Percentiles rank a stretch among this genome's conserved stretches.
Conservation (phyloP, 2,888 invertebrate genomes). For the Erebia epiphron region DNA sequence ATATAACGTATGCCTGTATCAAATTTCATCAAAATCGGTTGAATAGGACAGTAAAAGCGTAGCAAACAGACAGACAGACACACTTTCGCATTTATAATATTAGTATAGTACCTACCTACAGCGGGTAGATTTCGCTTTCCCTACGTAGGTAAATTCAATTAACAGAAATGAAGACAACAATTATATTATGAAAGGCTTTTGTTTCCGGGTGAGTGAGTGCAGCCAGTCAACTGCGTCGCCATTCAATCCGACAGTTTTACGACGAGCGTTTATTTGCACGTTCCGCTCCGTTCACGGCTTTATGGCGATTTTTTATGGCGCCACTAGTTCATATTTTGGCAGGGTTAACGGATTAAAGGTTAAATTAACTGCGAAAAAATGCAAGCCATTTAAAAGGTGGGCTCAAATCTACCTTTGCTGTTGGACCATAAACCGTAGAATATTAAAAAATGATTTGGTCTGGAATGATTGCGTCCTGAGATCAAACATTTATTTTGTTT, state of each 20-base stretch:
- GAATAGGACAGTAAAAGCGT: no score
- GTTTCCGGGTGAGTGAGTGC: slow-evolving; percentile 49
- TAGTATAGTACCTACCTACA: no score
- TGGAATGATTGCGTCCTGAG: no score
- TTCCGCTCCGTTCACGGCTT: slow-evolving; percentile 67
- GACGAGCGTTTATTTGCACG: slow-evolving; percentile 69
- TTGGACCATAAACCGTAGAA: background rate
- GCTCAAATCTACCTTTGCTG: background rate
- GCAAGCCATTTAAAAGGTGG: slow-evolving; percentile 9
- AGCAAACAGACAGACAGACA: no score
- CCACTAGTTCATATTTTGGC: slow-evolving; percentile 72
- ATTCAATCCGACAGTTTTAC: slow-evolving; percentile 74
- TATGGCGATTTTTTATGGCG: slow-evolving; percentile 74
- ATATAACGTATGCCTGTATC: no score
- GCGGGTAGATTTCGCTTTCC: no score
- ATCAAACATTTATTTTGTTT: no score
- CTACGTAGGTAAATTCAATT: slow-evolving; percentile 4
- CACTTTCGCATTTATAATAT: no score
- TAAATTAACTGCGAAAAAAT: slow-evolving; percentile 49
- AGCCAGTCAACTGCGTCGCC: slow-evolving; percentile 49
- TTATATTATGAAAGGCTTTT: slow-evolving; percentile 29
- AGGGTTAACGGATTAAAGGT: slow-evolving; percentile 64
- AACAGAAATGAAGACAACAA: slow-evolving; percentile 31
- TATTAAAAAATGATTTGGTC: background rate
- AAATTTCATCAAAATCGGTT: no score